Evolutionary conservation across 2,797 vertebrate species (phyloP), one percentile per base, ranked within the genome.

Genomic region (Phataginus tricuspis): DNA sequence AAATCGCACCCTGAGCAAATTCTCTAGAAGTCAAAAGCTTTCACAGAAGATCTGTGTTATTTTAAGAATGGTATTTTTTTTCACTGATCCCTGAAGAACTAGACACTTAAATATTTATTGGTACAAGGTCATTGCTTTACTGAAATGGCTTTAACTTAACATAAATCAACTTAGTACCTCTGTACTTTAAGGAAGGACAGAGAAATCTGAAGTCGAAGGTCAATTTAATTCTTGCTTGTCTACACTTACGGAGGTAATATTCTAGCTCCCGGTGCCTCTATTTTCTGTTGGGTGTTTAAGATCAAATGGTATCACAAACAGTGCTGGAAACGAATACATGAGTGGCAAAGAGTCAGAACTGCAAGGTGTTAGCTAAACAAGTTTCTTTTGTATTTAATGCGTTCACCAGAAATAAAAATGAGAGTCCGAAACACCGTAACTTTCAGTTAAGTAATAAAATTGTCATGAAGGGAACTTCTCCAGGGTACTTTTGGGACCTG

Each of bases 131-230:
- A 97, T 34, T 93, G 86, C 82, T 90, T 74, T 90, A 53, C 74
- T 68, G 37, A 95, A 94, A 96, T 80, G 92, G 39, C 80, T 97
- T 91, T 95, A 86, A 86, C 71, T 93, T 95, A 93, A 94, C 91
- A 96, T 95, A 97, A 97, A 97, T 93, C 96, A 97, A 75, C 79
- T 95, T 92, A 95, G 91, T 59, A 90, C 86, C 68, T 95, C 80
- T 57, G 64, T 88, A 77, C 63, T 94, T 74, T 61, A 82, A 63
- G 68, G 71, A 97, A 97, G 80, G 89, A 94, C 55, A 68, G 49
- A 88, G 72, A 92, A 90, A 94, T 75, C 39, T 59, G 29, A 95
- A 83, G 85, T 55, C 82, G 94, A 97, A 91, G 95, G 95, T 97
- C 96, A 97, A 45, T 78, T 51, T 96, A 91, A 94, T 96, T 87